Percentiles rank a stretch among this genome's conserved stretches.
Conservation (phyloP, 2,113 vertebrate genomes). For the Engraulis encrasicolus region DNA sequence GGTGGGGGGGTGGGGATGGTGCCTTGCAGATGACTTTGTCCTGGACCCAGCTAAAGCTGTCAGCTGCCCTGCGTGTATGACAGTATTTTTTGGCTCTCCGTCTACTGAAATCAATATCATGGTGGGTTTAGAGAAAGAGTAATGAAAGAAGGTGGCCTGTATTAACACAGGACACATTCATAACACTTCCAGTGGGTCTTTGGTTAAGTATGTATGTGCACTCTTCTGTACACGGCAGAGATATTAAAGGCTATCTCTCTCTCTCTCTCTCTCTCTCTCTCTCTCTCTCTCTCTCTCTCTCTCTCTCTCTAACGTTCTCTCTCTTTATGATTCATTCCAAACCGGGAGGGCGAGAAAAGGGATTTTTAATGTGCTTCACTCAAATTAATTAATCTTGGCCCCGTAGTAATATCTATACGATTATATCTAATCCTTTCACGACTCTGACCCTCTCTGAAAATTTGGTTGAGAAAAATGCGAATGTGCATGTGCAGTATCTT, state of each 20-base stretch:
- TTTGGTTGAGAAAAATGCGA: conserved; percentile 11
- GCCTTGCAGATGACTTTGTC: no score
- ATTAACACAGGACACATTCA: neutral
- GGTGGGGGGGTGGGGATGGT: no score
- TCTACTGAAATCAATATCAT: neutral
- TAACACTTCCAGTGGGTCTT: neutral
- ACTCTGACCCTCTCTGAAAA: conserved; percentile 18
- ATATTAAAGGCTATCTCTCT: neutral
- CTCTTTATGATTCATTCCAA: neutral
- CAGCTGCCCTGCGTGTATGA: neutral
- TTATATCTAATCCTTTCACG: conserved; percentile 35
- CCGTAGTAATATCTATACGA: conserved; percentile 19
- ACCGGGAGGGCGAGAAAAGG: neutral
- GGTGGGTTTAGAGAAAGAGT: neutral
- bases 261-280: no score
- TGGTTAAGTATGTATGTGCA: conserved; percentile 6
- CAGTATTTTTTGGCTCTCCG: neutral
- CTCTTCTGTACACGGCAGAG: neutral
- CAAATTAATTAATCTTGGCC: conserved; percentile 18
- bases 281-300: no score
- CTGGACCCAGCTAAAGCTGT: no score
- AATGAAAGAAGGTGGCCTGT: neutral
- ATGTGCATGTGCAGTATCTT: conserved; percentile 71
- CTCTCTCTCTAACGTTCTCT: no score
- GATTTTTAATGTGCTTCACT: conserved; percentile 10